Evolutionary conservation across 2,797 vertebrate species (phyloP).

Genomic region (Cyclopterus lumpus): DNA sequence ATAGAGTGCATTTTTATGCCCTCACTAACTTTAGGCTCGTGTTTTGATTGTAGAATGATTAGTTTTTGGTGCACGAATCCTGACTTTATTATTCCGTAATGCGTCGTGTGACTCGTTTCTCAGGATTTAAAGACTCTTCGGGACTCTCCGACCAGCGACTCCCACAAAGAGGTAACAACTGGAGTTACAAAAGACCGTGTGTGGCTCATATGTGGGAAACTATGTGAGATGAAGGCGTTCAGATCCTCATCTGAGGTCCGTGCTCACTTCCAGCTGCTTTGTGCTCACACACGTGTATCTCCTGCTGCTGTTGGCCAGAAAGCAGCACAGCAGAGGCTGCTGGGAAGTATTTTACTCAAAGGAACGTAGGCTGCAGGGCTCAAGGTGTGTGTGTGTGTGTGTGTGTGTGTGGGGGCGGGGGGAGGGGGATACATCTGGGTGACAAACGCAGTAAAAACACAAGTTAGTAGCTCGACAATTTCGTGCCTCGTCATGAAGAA

Average conservation of each 20-base stretch:
- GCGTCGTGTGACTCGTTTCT: not conserved
- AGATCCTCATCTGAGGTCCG: not conserved
- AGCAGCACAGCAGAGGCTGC: no score
- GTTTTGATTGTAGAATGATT: no score
- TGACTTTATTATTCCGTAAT: not conserved
- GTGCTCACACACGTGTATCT: not conserved
- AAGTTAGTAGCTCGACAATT: not conserved
- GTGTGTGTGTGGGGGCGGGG: no score
- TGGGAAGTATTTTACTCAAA: no score
- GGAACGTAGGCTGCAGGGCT: not conserved
- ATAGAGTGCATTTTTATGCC: not conserved
- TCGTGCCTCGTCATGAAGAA: not conserved
- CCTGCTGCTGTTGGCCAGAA: no score
- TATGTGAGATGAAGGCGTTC: not conserved
- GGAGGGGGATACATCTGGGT: no score
- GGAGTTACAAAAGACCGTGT: not conserved
- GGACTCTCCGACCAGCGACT: slow-evolving; percentile 20
- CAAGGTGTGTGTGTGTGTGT: no score
- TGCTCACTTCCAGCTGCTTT: not conserved
- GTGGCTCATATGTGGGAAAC: not conserved
- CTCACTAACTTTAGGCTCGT: no score
- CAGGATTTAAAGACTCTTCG: slow-evolving; percentile 72
- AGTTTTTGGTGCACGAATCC: not conserved
- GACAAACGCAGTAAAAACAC: not conserved
- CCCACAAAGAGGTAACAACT: slow-evolving; percentile 59